Conservation (phyloP, 2,797 vertebrate genomes). For the Xenops minutus region DNA sequence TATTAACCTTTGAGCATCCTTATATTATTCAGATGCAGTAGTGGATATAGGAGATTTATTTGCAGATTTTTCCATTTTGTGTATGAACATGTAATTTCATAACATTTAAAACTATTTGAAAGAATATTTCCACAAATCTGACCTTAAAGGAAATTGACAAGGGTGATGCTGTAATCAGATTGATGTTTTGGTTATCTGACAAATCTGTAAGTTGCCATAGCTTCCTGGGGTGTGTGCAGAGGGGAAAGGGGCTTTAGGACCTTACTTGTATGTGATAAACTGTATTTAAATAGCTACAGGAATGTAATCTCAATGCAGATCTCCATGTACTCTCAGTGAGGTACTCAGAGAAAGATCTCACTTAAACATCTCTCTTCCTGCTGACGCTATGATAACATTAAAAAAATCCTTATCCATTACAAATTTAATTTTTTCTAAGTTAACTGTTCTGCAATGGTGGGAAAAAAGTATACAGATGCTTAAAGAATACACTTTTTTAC, state of each 20-base stretch:
- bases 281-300: conserved; percentile 24
- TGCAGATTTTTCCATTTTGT: not conserved
- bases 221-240: conserved; percentile 1
- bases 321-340: not conserved
- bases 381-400: not conserved
- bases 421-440: not conserved
- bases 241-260: not conserved
- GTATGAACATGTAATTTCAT: not conserved
- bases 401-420: not conserved
- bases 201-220: conserved; percentile 20
- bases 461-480: not conserved
- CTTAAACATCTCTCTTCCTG: not conserved
- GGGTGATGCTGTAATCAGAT: not conserved
- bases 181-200: conserved; percentile 13
- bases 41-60: not conserved
- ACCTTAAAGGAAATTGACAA: not conserved
- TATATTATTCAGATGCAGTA: not conserved
- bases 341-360: not conserved
- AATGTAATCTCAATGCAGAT: not conserved
- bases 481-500: not conserved
- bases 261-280: conserved; percentile 6
- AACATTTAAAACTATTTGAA: not conserved
- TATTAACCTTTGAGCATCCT: not conserved
- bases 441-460: not conserved
- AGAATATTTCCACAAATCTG: not conserved